A percentile compares a stretch with the other conserved stretches of the same genome.
These are phyloP conservation scores for Eupithecia subfuscata DNA, from an alignment of 2,888 invertebrate species.

Conservation along the genomic window DNA sequence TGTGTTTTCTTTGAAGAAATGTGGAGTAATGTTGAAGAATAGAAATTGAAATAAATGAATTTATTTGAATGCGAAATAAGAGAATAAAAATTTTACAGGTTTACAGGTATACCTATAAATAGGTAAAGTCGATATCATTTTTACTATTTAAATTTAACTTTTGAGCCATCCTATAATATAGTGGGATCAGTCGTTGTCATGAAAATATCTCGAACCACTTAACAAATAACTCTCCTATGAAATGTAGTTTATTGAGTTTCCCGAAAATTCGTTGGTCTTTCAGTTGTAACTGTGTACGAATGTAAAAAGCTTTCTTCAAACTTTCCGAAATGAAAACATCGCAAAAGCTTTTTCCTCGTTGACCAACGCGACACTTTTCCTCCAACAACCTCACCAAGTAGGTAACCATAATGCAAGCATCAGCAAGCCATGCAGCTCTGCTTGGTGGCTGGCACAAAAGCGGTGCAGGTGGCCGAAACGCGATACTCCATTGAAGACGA, in stretches of 20 bases:
- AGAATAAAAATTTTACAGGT: not conserved
- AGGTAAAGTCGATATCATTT: no score
- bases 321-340: not conserved
- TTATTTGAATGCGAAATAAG: not conserved
- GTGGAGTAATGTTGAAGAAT: slow-evolving; percentile 17
- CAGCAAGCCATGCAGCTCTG: slow-evolving; percentile 23
- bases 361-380: not conserved
- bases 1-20: slow-evolving; percentile 25
- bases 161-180: no score
- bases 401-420: slow-evolving; percentile 12
- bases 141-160: no score
- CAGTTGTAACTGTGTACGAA: not conserved
- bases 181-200: no score
- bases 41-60: not conserved
- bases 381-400: not conserved
- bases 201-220: not conserved
- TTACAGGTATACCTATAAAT: no score
- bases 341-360: not conserved
- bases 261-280: not conserved
- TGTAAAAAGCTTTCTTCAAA: not conserved
- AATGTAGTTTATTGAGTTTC: not conserved
- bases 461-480: slow-evolving; percentile 81
- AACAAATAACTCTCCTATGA: not conserved
- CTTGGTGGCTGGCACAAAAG: slow-evolving; percentile 53
- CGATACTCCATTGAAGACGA: slow-evolving; percentile 78